Conservation (phyloP, 2,888 invertebrate genomes). For the Ormyrus pomaceus region DNA sequence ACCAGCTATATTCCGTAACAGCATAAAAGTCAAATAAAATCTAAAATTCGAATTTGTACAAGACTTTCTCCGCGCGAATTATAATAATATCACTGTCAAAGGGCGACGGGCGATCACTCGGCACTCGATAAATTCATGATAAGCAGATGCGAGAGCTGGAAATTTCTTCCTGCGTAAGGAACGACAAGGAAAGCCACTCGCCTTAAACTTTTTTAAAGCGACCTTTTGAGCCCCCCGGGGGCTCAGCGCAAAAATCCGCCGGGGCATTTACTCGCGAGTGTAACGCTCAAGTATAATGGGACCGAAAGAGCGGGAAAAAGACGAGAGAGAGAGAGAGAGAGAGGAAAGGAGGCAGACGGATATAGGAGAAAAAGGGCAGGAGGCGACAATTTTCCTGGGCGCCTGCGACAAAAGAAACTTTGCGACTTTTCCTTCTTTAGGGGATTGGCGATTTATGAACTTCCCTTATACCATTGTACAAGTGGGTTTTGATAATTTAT, state of each 20-base stretch:
- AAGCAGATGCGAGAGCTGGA: slow-evolving; percentile 7
- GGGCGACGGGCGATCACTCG: neutral
- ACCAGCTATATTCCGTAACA: too few species aligned
- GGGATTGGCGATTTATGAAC: slow-evolving; percentile 42
- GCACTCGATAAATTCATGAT: slow-evolving; percentile 14
- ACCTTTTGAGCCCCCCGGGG: neutral
- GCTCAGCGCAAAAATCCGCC: slow-evolving; percentile 28
- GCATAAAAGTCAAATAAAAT: too few species aligned
- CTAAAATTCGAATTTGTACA: too few species aligned
- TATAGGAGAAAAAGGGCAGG: neutral
- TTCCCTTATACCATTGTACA: slow-evolving; percentile 1
- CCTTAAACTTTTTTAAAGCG: slow-evolving; percentile 42
- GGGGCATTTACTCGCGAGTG: slow-evolving; percentile 4
- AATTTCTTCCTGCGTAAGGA: slow-evolving; percentile 8
- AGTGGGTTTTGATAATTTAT: slow-evolving; percentile 34
- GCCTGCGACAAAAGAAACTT: slow-evolving; percentile 31
- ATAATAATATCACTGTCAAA: too few species aligned
- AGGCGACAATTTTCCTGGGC: slow-evolving; percentile 21
- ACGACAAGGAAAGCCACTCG: slow-evolving; percentile 55
- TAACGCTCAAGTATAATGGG: neutral
- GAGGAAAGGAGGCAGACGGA: neutral
- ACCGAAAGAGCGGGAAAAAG: neutral
- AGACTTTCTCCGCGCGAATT: too few species aligned
- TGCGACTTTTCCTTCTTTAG: slow-evolving; percentile 37
- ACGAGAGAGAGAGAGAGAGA: neutral